A percentile compares a stretch with the other conserved stretches of the same genome.
Conservation (phyloP, 2,113 vertebrate species). For the Neopipo cinnamomea region DNA sequence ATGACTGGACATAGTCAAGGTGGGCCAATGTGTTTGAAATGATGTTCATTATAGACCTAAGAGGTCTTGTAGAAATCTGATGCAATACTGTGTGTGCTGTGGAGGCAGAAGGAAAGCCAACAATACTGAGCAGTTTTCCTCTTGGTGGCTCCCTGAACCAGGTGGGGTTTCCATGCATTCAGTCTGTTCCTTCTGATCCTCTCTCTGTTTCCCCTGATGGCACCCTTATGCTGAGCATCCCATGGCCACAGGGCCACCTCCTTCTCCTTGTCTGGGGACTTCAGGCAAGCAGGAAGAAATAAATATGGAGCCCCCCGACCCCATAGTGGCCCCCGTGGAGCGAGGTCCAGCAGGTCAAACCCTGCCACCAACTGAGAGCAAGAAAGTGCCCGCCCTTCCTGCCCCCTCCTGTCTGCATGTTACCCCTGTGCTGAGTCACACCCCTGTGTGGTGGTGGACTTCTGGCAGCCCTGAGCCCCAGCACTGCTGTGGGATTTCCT, state of each 20-base stretch:
- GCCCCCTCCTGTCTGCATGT: rapidly evolving
- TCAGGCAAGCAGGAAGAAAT: background rate
- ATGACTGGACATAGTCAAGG: background rate
- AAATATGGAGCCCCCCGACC: rapidly evolving
- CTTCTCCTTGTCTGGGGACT: background rate
- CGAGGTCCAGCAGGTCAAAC: background rate
- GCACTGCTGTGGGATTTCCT: rapidly evolving
- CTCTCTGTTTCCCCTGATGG: rapidly evolving
- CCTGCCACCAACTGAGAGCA: background rate
- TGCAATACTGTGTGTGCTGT: background rate
- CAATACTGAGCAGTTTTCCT: background rate
- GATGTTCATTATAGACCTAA: background rate
- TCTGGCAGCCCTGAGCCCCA: background rate
- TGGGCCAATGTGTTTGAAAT: background rate
- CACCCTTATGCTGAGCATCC: background rate
- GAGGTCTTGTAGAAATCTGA: background rate
- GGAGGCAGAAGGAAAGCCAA: background rate
- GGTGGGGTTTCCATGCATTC: background rate
- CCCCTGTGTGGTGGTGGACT: rapidly evolving
- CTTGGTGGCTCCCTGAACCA: background rate
- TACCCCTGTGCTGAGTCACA: rapidly evolving
- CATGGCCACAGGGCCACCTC: background rate
- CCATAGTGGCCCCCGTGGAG: rapidly evolving
- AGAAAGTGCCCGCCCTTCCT: background rate
- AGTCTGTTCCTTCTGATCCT: background rate